Conservation (phyloP, 1,140 invertebrate species). For the Zaprionus davidi region DNA sequence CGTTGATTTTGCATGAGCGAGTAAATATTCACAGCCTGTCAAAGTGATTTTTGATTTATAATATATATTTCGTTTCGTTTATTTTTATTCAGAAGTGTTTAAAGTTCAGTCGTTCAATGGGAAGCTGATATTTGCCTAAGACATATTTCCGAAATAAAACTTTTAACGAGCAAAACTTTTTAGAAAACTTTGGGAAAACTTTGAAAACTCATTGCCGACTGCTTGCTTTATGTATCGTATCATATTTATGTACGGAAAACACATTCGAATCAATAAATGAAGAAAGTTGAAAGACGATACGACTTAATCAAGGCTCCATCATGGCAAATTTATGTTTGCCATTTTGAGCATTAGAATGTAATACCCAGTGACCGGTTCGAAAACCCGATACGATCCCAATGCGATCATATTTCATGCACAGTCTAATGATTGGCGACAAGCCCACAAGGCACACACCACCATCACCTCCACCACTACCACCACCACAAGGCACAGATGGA, state of each 20-base stretch:
- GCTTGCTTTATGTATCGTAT: background rate
- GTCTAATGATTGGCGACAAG: slow-evolving; percentile 49
- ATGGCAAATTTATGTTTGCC: slow-evolving; percentile 64
- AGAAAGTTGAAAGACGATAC: slow-evolving; percentile 59
- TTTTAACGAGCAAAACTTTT: background rate
- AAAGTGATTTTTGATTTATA: slow-evolving; percentile 45
- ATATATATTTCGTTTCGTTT: slow-evolving; percentile 1
- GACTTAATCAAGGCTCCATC: slow-evolving; percentile 70
- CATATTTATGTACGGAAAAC: slow-evolving; percentile 34
- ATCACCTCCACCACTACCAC: too few species aligned
- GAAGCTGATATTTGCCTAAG: background rate
- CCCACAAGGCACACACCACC: slow-evolving; percentile 15
- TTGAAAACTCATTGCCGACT: background rate
- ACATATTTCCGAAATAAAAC: background rate
- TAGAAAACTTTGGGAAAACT: background rate
- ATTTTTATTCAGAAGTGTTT: slow-evolving; percentile 11
- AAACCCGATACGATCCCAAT: slow-evolving; percentile 19
- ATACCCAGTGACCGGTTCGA: slow-evolving; percentile 58
- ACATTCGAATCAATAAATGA: slow-evolving; percentile 12
- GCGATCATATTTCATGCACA: slow-evolving; percentile 47
- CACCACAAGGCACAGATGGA: slow-evolving; percentile 18
- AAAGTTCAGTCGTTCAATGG: background rate
- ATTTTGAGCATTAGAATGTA: slow-evolving; percentile 73
- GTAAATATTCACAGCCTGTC: slow-evolving; percentile 51
- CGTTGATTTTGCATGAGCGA: slow-evolving; percentile 65